Conservation (phyloP, 2,888 invertebrate genomes). For the Zhuqinia jingwanae region DNA sequence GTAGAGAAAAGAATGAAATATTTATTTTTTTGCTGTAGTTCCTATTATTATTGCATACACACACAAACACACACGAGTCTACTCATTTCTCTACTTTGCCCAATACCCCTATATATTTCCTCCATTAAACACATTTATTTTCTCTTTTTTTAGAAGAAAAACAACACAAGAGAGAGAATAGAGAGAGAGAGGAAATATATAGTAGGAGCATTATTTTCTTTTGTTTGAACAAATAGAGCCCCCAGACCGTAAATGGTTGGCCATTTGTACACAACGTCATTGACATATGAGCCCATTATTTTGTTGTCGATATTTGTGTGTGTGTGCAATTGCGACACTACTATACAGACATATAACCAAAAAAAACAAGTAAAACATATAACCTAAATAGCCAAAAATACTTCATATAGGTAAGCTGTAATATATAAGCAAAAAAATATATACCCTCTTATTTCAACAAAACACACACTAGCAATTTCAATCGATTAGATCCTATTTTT, state of each 20-base stretch:
- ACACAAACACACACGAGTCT: background rate
- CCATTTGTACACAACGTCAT: slow-evolving; percentile 49
- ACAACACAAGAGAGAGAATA: background rate
- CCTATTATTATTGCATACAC: slow-evolving; percentile 51
- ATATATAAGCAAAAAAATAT: too few relatives aligned
- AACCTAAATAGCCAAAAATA: too few relatives aligned
- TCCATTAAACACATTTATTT: slow-evolving; percentile 25
- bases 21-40: slow-evolving; percentile 12
- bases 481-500: slow-evolving; percentile 52
- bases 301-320: slow-evolving; percentile 45
- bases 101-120: too few relatives aligned
- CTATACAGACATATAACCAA: too few relatives aligned
- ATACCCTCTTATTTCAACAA: background rate
- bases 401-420: too few relatives aligned
- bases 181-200: background rate
- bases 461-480: slow-evolving; percentile 28
- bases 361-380: background rate
- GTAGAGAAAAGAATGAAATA: background rate
- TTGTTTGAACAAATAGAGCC: slow-evolving; percentile 44
- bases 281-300: slow-evolving; percentile 53
- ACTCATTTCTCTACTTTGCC: background rate
- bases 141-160: slow-evolving; percentile 2
- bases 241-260: slow-evolving; percentile 24
- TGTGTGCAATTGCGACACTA: slow-evolving; percentile 51
- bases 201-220: slow-evolving; percentile 17